These are phyloP conservation scores for Procapra przewalskii DNA, from an alignment of 2,113 vertebrate species.

Conservation along the genomic window DNA sequence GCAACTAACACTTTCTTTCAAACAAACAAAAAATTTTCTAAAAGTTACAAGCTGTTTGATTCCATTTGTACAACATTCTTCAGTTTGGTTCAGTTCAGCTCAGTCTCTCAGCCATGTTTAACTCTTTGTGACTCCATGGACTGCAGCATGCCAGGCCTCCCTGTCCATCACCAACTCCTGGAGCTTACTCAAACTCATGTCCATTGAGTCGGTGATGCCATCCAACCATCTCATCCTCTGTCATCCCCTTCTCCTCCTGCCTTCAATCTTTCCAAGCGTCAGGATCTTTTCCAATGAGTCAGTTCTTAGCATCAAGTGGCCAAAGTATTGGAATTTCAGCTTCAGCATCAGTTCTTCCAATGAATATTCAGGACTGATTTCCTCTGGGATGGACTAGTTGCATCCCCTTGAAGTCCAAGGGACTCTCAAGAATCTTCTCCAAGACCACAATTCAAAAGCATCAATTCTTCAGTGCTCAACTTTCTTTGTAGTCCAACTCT, in stretches of 20 bases:
- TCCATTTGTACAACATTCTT: background rate
- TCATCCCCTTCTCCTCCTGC: background rate
- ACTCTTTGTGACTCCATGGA: background rate
- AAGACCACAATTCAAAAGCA: background rate
- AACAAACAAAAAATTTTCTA: background rate
- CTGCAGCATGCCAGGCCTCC: background rate
- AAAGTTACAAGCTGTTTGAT: background rate
- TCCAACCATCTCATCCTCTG: background rate
- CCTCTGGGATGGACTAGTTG: background rate
- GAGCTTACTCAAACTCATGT: background rate
- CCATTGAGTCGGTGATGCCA: accelerated
- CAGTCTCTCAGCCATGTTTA: background rate
- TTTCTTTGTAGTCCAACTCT: background rate
- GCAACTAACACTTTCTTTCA: background rate
- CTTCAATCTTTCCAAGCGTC: background rate
- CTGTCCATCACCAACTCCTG: background rate
- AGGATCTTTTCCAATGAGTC: background rate
- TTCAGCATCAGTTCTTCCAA: background rate
- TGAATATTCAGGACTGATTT: background rate
- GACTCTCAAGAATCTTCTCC: background rate
- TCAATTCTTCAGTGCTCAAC: background rate
- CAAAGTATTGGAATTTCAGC: background rate
- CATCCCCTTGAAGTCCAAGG: background rate
- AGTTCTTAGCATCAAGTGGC: background rate
- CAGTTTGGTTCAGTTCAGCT: background rate